Percentiles rank a stretch among this genome's conserved stretches.
phyloP scores from a whole-genome alignment of 2,888 invertebrate species.

The Chaetoderma sp. region DNA sequence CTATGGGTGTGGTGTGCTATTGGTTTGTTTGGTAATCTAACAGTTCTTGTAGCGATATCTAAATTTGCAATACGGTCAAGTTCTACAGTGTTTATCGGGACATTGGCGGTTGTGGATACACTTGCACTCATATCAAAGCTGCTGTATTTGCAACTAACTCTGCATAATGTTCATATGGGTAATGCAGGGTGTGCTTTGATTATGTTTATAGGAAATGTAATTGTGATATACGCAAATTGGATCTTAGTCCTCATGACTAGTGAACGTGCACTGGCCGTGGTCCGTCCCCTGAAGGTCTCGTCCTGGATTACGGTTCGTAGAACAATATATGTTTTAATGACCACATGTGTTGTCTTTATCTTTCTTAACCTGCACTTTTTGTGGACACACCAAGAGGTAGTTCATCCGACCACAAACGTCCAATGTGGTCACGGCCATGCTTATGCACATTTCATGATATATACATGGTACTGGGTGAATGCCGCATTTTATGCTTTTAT shows the following conservation, averaged over 20 bases:
- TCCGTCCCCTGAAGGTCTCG: constrained; percentile 53
- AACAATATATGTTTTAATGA: constrained; percentile 29
- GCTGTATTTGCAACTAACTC: constrained; percentile 41
- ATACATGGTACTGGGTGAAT: constrained; percentile 55
- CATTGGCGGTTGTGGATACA: constrained; percentile 53
- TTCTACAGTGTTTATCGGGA: constrained; percentile 47
- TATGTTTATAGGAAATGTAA: constrained; percentile 45
- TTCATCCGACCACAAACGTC: background rate
- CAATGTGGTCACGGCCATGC: constrained; percentile 32
- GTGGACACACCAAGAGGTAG: constrained; percentile 38
- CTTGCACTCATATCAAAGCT: constrained; percentile 46
- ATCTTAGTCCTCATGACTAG: constrained; percentile 56
- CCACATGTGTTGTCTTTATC: constrained; percentile 40
- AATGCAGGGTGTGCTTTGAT: constrained; percentile 47
- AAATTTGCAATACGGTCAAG: constrained; percentile 48
- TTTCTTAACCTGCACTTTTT: constrained; percentile 42
- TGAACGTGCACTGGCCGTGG: constrained; percentile 59
- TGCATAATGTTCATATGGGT: constrained; percentile 39
- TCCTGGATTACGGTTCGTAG: constrained; percentile 43
- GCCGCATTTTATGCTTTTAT: constrained; percentile 47
- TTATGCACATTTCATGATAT: constrained; percentile 37
- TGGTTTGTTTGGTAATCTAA: constrained; percentile 52
- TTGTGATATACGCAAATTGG: constrained; percentile 56
- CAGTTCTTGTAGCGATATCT: constrained; percentile 49
- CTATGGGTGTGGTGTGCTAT: constrained; percentile 46